Conservation (phyloP, 2,888 invertebrate species). For the Liodrosophila aerea region DNA sequence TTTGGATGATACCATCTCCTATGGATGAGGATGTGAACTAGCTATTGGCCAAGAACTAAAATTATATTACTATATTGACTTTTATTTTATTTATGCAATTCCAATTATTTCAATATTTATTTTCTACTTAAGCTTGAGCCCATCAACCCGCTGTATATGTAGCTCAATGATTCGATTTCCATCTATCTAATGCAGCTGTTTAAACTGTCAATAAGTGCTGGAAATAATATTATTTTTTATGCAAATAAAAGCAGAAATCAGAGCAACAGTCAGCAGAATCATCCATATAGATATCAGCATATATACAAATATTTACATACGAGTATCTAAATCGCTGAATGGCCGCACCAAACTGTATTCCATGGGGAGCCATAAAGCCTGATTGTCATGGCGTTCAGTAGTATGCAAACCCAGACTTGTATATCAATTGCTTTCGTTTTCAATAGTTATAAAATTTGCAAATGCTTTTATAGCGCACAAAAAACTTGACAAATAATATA, state of each 20-base stretch:
- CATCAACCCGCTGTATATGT: neutral
- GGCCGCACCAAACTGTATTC: slow-evolving; percentile 17
- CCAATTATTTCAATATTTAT: too few species aligned
- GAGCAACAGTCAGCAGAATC: neutral
- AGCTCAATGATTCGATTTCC: neutral
- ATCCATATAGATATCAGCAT: neutral
- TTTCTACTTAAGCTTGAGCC: too few species aligned
- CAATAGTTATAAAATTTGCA: too few species aligned
- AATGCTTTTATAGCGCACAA: too few species aligned
- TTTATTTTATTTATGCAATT: too few species aligned
- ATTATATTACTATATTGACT: too few species aligned
- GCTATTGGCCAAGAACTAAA: too few species aligned
- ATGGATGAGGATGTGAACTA: too few species aligned
- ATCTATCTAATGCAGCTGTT: slow-evolving; percentile 17
- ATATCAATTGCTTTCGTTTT: too few species aligned
- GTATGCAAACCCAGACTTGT: neutral
- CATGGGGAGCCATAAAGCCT: slow-evolving; percentile 15
- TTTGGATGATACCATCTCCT: too few species aligned
- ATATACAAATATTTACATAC: slow-evolving; percentile 14
- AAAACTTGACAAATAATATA: too few species aligned
- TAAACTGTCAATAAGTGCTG: slow-evolving; percentile 6
- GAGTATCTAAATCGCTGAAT: slow-evolving; percentile 12
- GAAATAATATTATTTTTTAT: neutral
- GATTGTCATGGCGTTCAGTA: slow-evolving; percentile 11
- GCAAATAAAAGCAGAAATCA: neutral